Evolutionary conservation across 1,140 invertebrate genomes (phyloP).

Genomic region (Pogonomyrmex barbatus): DNA sequence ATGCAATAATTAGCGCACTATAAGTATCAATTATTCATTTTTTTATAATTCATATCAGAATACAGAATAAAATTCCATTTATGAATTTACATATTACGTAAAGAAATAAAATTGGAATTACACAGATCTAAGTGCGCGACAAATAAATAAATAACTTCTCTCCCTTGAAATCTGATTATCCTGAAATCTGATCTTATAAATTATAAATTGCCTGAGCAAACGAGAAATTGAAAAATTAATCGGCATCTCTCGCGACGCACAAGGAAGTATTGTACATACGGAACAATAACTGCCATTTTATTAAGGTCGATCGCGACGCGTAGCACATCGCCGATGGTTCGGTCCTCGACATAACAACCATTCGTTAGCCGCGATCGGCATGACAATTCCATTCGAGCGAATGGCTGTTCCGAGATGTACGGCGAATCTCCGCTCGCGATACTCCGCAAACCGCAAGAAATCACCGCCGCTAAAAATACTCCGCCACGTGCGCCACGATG

Average conservation of each 20-base stretch:
- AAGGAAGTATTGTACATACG: constrained; percentile 15
- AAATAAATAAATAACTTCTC: not conserved
- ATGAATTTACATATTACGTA: not conserved
- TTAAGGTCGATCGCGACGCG: constrained; percentile 36
- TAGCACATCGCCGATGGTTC: constrained; percentile 11
- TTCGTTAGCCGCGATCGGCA: not conserved
- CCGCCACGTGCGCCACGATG: constrained; percentile 2
- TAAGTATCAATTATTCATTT: not conserved
- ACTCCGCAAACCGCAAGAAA: not conserved
- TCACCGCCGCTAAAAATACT: constrained; percentile 18
- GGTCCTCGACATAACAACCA: not conserved
- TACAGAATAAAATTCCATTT: not conserved
- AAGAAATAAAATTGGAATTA: not conserved
- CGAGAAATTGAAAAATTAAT: not conserved
- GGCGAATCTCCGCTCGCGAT: not conserved
- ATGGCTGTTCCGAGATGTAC: no score
- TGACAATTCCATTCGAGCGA: not conserved
- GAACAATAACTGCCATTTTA: constrained; percentile 7
- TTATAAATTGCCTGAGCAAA: not conserved
- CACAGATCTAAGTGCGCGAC: no score
- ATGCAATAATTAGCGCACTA: no score
- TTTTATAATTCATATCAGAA: not conserved
- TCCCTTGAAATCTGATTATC: not conserved
- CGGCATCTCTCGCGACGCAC: not conserved
- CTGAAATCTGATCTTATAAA: no score